These are phyloP conservation scores for Cyclophora punctaria DNA, from an alignment of 2,888 invertebrate genomes.

Conservation along the genomic window DNA sequence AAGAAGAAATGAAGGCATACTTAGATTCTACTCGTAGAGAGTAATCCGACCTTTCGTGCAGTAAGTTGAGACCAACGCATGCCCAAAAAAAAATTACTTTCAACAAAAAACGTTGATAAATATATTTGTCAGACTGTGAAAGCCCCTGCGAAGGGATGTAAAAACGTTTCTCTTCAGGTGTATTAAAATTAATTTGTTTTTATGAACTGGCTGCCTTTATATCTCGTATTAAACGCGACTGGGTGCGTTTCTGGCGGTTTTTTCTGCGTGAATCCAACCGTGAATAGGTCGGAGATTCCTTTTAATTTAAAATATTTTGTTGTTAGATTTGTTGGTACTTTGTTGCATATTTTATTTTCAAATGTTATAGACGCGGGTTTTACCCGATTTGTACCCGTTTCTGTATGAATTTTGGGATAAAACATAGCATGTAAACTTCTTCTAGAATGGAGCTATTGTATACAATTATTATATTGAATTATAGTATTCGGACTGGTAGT, in stretches of 20 bases:
- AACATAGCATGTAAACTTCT: too few relatives aligned
- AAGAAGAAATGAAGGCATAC: too few relatives aligned
- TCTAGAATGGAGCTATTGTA: too few relatives aligned
- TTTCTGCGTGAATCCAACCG: constrained; percentile 13
- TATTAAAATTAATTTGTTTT: constrained; percentile 42
- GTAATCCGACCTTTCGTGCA: too few relatives aligned
- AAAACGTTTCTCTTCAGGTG: constrained; percentile 26
- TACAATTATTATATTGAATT: too few relatives aligned
- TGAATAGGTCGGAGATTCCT: background rate
- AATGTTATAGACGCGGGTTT: background rate
- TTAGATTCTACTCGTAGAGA: too few relatives aligned
- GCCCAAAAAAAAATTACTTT: too few relatives aligned
- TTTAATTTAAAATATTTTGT: constrained; percentile 9
- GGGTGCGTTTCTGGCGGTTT: constrained; percentile 22
- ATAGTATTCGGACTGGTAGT: too few relatives aligned
- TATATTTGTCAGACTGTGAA: background rate
- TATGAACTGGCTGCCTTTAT: constrained; percentile 38
- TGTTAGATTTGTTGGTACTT: constrained; percentile 1
- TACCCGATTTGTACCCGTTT: background rate
- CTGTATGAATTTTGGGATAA: too few relatives aligned
- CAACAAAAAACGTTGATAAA: background rate
- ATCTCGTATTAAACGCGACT: constrained; percentile 38
- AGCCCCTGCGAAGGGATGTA: background rate
- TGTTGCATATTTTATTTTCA: background rate
- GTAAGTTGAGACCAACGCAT: too few relatives aligned